phyloP scores from a whole-genome alignment of 2,113 vertebrate species.

The Mionectes macconnelli region DNA sequence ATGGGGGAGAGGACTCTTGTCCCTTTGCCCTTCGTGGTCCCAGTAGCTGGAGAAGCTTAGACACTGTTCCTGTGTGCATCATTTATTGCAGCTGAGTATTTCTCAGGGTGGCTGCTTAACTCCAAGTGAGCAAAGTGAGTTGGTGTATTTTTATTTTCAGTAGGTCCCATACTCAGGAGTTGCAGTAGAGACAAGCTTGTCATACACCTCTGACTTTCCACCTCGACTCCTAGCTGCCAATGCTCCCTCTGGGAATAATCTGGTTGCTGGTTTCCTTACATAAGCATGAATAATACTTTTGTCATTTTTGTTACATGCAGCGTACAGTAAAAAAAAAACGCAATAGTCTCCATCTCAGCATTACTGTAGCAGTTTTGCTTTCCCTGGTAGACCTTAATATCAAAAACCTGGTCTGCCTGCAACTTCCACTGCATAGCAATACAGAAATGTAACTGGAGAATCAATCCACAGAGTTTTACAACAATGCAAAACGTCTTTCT shows the following conservation, averaged over 20 bases:
- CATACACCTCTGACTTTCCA: neutral
- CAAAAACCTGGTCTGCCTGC: neutral
- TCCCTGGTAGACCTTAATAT: neutral
- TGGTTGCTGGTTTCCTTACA: neutral
- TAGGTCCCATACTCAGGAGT: neutral
- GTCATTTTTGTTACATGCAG: neutral
- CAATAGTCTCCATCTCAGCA: neutral
- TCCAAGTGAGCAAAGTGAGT: neutral
- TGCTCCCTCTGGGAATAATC: neutral
- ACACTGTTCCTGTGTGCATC: neutral
- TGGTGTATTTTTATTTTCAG: neutral
- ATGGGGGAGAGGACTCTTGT: neutral
- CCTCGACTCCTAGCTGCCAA: neutral
- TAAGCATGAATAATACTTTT: neutral
- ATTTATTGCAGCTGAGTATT: neutral
- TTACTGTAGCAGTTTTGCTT: neutral
- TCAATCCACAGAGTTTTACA: neutral
- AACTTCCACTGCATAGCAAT: neutral
- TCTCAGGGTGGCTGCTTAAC: neutral
- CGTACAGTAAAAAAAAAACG: neutral
- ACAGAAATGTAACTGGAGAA: conserved; percentile 24
- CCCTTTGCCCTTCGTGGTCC: neutral
- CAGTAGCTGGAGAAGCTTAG: neutral
- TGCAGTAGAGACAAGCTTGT: neutral
- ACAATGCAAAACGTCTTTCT: neutral